Conservation (phyloP, 2,888 invertebrate genomes). For the Papilio elwesi region DNA sequence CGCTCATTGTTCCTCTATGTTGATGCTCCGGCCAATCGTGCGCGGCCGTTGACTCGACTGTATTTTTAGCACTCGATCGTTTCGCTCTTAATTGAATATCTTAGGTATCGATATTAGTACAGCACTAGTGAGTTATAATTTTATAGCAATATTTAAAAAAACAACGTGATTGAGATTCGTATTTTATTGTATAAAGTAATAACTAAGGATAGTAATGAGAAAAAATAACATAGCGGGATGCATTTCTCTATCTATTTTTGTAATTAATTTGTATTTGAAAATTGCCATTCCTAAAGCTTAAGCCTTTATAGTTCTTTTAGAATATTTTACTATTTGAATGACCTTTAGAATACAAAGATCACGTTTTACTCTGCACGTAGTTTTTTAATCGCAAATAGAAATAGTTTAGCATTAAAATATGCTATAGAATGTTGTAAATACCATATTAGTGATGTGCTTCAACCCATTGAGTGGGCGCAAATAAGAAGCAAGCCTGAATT, state of each 20-base stretch:
- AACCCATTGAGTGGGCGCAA: conserved; percentile 6
- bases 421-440: conserved; percentile 32
- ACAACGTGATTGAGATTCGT: not conserved
- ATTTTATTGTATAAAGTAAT: too few species aligned
- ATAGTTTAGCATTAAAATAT: conserved; percentile 10
- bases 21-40: conserved; percentile 67
- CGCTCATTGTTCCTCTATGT: conserved; percentile 79
- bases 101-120: not conserved
- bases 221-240: too few species aligned
- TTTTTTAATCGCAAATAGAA: not conserved
- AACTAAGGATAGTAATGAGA: too few species aligned
- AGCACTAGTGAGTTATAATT: not conserved
- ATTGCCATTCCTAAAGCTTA: too few species aligned
- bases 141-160: too few species aligned
- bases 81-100: not conserved
- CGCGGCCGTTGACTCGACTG: conserved; percentile 69
- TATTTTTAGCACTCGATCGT: conserved; percentile 57
- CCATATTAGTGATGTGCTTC: conserved; percentile 29
- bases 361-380: not conserved
- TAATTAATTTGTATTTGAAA: not conserved
- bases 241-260: too few species aligned
- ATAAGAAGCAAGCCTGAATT: conserved; percentile 51
- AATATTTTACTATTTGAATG: not conserved
- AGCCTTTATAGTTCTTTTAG: not conserved
- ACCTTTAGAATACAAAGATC: not conserved